Evolutionary conservation across 2,113 vertebrate genomes (phyloP), one percentile per base, ranked within the genome.

Genomic region (Phalacrocorax carbo): DNA sequence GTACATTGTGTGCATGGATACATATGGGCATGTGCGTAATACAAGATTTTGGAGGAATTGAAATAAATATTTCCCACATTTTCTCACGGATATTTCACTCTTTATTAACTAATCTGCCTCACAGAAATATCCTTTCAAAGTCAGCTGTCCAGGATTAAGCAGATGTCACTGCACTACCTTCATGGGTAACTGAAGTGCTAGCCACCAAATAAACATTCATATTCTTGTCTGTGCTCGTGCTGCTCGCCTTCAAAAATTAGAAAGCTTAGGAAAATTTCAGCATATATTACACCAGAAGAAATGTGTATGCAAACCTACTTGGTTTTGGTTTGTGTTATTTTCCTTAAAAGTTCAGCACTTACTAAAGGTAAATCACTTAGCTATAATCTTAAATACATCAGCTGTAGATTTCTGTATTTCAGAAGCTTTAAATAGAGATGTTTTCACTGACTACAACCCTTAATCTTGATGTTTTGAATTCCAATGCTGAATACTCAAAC

Each of bases 381-480:
- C n/a, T 69, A 18, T 72, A 68, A 42, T 82, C 38, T 69, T 80
- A 77, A 91, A 90, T 85, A 83, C 65, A 77, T 85, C 78, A 70
- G 0, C 40, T 93, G 48, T 20, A 68, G 66, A 72, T 72, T 72
- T 66, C 58, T 80, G n/a, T 66, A 18, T 95, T 93, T 95, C 64
- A 82, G 78, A 91, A 64, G 26, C 71, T 94, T 96, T 88, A 94
- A 89, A 85, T 76, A 29, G 91, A 91, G 62, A 83, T 96, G 75
- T 86, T 92, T 96, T 88, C 68, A 85, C 54, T 73, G 66, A 86
- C 65, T 85, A 8, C 61, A 91, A 14, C 66, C 82, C 78, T 91
- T 78, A 83, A 54, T 58, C 75, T 62, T 68, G 73, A 73, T 91
- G 78, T 80, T 91, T 94, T 78, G 66, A 87, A 95, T 88, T 94